These are phyloP conservation scores for Mesopsocus fuscifrons DNA, from an alignment of 2,888 invertebrate species.

Conservation along the genomic window DNA sequence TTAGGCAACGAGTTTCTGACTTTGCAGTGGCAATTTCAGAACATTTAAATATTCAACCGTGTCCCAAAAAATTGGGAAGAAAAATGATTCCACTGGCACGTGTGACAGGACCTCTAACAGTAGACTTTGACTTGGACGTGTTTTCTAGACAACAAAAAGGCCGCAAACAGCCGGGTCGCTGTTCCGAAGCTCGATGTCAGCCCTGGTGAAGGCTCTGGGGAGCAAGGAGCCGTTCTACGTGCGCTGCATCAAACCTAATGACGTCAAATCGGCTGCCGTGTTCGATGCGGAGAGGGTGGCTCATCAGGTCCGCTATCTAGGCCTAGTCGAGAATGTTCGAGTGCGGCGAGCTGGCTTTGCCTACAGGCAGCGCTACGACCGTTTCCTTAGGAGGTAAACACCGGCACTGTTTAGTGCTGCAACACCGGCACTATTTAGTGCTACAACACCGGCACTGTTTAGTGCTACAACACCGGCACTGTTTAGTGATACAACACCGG, in stretches of 20 bases:
- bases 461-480: too few relatives aligned
- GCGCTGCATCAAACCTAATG: constrained; percentile 93
- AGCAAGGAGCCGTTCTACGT: constrained; percentile 95
- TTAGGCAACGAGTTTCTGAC: too few relatives aligned
- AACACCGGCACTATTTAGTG: too few relatives aligned
- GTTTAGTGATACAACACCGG: too few relatives aligned
- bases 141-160: constrained; percentile 68
- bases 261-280: constrained; percentile 66
- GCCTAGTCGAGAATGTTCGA: constrained; percentile 85
- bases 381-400: constrained; percentile 61
- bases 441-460: too few relatives aligned
- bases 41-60: too few relatives aligned
- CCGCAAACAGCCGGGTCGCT: constrained; percentile 86
- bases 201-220: constrained; percentile 68
- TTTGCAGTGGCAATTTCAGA: too few relatives aligned
- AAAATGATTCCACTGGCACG: too few relatives aligned
- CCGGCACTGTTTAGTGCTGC: constrained; percentile 2
- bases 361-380: constrained; percentile 82
- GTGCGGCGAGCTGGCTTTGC: constrained; percentile 95
- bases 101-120: too few relatives aligned
- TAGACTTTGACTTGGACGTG: too few relatives aligned
- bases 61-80: too few relatives aligned
- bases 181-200: constrained; percentile 88
- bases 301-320: constrained; percentile 69
- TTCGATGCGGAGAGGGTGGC: constrained; percentile 67